Conservation (phyloP, 2,113 vertebrate genomes). For the Enhydra lutris region DNA sequence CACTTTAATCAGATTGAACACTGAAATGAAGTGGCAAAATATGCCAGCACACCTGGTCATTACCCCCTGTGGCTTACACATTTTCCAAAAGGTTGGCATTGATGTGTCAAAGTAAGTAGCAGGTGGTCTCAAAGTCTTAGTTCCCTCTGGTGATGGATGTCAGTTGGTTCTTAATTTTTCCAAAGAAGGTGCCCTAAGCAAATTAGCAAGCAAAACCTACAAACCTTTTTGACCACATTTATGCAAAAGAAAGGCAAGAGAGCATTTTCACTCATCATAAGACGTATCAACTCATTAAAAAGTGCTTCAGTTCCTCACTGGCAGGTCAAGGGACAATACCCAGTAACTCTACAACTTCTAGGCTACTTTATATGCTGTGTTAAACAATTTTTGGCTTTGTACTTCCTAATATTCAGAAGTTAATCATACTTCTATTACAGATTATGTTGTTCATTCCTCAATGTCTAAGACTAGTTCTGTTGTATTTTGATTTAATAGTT, state of each 20-base stretch:
- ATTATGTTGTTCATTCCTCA: not conserved
- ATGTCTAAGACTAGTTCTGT: not conserved
- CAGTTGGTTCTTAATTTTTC: slow-evolving; percentile 66
- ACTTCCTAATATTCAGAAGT: not conserved
- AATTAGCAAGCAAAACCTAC: slow-evolving; percentile 61
- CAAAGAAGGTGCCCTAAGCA: slow-evolving; percentile 59
- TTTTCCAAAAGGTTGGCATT: slow-evolving; percentile 67
- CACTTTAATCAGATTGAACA: slow-evolving; percentile 62
- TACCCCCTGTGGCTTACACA: slow-evolving; percentile 51
- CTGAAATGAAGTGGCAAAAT: slow-evolving; percentile 66
- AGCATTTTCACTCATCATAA: slow-evolving; percentile 27
- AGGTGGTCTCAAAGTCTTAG: slow-evolving; percentile 70
- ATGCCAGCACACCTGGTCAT: slow-evolving; percentile 66
- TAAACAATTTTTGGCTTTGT: not conserved
- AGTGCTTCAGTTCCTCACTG: not conserved
- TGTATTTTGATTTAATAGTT: not conserved
- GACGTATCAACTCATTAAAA: not conserved
- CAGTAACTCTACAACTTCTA: not conserved
- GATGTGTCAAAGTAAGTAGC: slow-evolving; percentile 72
- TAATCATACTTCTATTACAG: not conserved
- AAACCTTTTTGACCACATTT: slow-evolving; percentile 50
- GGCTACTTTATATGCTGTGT: not conserved
- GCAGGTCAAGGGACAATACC: not conserved
- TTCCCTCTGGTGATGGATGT: slow-evolving; percentile 66
- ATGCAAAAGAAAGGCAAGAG: slow-evolving; percentile 49